Conservation (phyloP, 2,113 vertebrate species). For the Muntiacus muntjak region DNA sequence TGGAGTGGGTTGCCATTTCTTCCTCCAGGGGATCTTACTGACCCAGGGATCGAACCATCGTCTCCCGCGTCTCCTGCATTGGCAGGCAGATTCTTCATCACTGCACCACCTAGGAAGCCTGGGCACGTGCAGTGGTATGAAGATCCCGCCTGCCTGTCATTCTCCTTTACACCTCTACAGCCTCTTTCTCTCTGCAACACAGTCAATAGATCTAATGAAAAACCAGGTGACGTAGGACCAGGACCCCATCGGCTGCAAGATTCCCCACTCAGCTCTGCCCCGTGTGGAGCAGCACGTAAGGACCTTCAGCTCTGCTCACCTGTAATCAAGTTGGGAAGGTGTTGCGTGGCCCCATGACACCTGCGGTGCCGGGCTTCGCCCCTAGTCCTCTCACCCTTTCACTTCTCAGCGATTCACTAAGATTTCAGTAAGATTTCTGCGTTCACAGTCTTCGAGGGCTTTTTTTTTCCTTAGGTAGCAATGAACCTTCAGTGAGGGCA, state of each 20-base stretch:
- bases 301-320: background rate
- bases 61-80: background rate
- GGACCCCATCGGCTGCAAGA: background rate
- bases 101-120: background rate
- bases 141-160: background rate
- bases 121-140: background rate
- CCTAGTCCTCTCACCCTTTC: background rate
- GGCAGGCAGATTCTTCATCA: background rate
- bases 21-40: background rate
- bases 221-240: background rate
- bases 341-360: background rate
- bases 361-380: background rate
- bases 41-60: background rate
- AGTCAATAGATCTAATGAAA: background rate
- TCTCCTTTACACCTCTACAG: background rate
- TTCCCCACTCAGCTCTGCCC: background rate
- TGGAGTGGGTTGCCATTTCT: background rate
- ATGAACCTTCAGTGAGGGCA: background rate
- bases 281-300: rapidly evolving
- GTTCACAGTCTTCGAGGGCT: rapidly evolving
- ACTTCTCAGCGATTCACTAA: background rate
- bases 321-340: background rate
- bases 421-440: background rate
- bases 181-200: background rate
- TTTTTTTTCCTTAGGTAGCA: background rate